Evolutionary conservation across 2,888 invertebrate genomes (phyloP), one percentile per base, ranked within the genome.

Genomic region (Cabera pusaria): DNA sequence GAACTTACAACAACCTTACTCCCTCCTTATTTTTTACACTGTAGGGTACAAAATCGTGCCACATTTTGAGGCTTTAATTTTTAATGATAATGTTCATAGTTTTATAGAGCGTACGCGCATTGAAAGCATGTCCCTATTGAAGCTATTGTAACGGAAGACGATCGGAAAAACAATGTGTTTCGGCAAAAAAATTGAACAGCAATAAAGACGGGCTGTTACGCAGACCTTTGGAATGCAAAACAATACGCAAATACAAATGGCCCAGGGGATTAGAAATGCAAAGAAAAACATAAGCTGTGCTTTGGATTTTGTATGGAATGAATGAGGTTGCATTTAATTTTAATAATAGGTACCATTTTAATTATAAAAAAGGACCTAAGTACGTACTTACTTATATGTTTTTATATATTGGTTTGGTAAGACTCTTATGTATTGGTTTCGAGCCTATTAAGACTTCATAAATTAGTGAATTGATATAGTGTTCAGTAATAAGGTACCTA

Each of bases 41-140:
- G 21, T 25, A 68, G 34, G 58, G 56, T 64, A 3, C 14, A 42
- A 46, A 44, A 17, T 16, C 22, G 16, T 28, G 36, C 2, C 25
- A 33, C 18, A 44, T 29, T 49, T 31, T 40, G 45, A 54, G 50
- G 54, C 49, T 40, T 52, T 52, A 40, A 51, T 52, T 62, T 56
- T 57, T 72, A 72, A 73, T 74, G 69, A 71, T 72, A 75, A 67
- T 73, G 68, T 71, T 72, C 64, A 63, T 77, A 81, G 76, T 72
- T 82, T 81, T 82, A 78, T 83, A 67, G 80, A 82, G 75, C 83
- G 81, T 80, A 83, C 72, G 75, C 79, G 74, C 77, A 79, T 76
- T 79, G 78, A 74, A 76, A 75, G 67, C 72, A 65, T 72, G 77
- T 74, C 64, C 63, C 77, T 72, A 78, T 82, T 80, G 61, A 64